Evolutionary conservation across 2,888 invertebrate species (phyloP).

Genomic region (Drosophila lacicola): DNA sequence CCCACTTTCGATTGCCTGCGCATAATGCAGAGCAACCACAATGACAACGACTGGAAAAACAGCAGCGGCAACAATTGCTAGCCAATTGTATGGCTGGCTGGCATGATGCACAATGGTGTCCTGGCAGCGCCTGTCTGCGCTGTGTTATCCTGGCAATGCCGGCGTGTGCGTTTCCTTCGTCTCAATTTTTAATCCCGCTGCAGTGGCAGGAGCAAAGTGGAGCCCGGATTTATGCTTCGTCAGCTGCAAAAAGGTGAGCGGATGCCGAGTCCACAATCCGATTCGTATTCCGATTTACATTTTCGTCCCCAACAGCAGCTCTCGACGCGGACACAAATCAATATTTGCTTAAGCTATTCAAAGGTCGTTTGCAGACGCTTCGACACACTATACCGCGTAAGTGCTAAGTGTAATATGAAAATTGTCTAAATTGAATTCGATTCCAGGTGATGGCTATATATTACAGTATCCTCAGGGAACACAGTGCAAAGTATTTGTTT

Average conservation of each 20-base stretch:
- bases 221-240: conserved; percentile 48
- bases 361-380: conserved; percentile 46
- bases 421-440: conserved; percentile 45
- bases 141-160: conserved; percentile 48
- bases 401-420: conserved; percentile 31
- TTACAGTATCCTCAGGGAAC: background rate
- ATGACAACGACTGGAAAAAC: conserved; percentile 15
- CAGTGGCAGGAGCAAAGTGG: conserved; percentile 12
- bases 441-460: conserved; percentile 5
- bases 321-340: conserved; percentile 55
- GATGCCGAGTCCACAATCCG: conserved; percentile 38
- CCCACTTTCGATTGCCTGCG: conserved; percentile 51
- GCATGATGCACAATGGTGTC: conserved; percentile 32
- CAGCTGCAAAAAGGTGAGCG: conserved; percentile 59
- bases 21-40: conserved; percentile 39
- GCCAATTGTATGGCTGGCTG: conserved; percentile 60
- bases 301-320: background rate
- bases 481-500: background rate
- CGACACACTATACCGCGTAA: conserved; percentile 30
- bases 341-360: conserved; percentile 65
- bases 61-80: conserved; percentile 55
- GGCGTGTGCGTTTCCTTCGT: conserved; percentile 53
- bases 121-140: conserved; percentile 9
- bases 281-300: conserved; percentile 41
- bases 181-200: conserved; percentile 63